Evolutionary conservation across 1,140 invertebrate genomes (phyloP), one percentile per base, ranked within the genome.

Genomic region (Papilio helenus): DNA sequence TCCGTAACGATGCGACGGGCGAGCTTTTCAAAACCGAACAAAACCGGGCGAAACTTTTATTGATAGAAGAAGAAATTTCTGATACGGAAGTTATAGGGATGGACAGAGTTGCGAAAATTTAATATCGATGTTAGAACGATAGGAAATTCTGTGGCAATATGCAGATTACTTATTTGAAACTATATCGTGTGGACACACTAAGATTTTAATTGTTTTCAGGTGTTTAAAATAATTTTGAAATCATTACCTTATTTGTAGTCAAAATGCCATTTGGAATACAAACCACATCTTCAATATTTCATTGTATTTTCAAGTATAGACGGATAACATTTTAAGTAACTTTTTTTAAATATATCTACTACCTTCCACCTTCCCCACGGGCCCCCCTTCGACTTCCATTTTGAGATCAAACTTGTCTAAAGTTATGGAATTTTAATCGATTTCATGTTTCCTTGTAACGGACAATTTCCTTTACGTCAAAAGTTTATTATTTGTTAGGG

Each of bases 1-100:
- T 10, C 72, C 72, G 72, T 74, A 26, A 74, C 72, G 23, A 7
- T 44, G 72, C 72, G 23, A 7, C 72, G 72, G 42, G 42, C 42
- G 44, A 44, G 20, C 44, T 46, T 74, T 74, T 74, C 44, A 74
- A 49, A 74, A 74, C 72, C 23, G 23, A 49, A 49, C 39, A 46
- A 23, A 74, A 49, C 72, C 29, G 29, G 39, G 1, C 14, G 44
- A 29, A 74, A 74, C 23, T 49, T 74, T 74, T 72, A 46, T 72
- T 23, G 39, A 12, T n/a, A 20, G 46, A 73, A 46, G 18, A 39
- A 39, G 39, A 73, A 73, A 73, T 23, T 73, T 73, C 42, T 46
- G 72, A 73, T 42, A 42, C 68, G 9, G 26, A 72, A 42, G 14
- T 39, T 26, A 12, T 20, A 23, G 29, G 26, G 23, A 34, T 68